Evolutionary conservation across 1,140 invertebrate species (phyloP).

Genomic region (Brachionus rotundiformis): DNA sequence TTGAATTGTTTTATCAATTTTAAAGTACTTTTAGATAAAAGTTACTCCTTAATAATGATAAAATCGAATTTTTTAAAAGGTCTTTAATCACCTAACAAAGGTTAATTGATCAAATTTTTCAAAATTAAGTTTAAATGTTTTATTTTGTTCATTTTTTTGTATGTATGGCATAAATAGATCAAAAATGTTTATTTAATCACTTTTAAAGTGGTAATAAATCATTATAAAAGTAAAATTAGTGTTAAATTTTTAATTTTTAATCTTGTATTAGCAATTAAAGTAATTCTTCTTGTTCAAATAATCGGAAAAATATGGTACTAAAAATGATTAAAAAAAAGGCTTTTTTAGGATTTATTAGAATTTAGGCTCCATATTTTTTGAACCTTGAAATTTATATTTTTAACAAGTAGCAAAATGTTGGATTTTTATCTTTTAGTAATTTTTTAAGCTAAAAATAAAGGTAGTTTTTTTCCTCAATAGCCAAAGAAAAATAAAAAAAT

Average conservation of each 20-base stretch:
- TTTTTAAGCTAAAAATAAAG: too few species aligned
- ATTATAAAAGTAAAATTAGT: slow-evolving; percentile 6
- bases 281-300: not conserved
- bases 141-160: not conserved
- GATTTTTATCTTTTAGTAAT: too few species aligned
- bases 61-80: too few species aligned
- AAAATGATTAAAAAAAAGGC: not conserved
- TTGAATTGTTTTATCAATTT: not conserved
- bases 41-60: not conserved
- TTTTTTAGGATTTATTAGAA: not conserved
- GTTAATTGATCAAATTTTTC: not conserved
- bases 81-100: too few species aligned
- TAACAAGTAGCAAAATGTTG: too few species aligned
- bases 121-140: not conserved
- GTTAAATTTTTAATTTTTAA: slow-evolving; percentile 1
- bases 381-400: not conserved
- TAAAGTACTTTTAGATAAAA: not conserved
- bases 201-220: not conserved
- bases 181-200: not conserved
- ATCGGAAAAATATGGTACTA: slow-evolving; percentile 3
- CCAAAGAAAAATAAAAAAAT: too few species aligned
- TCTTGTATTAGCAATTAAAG: not conserved
- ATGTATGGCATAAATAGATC: not conserved
- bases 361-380: not conserved
- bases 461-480: too few species aligned